phyloP scores from a whole-genome alignment of 2,888 invertebrate species.

The Eilema depressum region DNA sequence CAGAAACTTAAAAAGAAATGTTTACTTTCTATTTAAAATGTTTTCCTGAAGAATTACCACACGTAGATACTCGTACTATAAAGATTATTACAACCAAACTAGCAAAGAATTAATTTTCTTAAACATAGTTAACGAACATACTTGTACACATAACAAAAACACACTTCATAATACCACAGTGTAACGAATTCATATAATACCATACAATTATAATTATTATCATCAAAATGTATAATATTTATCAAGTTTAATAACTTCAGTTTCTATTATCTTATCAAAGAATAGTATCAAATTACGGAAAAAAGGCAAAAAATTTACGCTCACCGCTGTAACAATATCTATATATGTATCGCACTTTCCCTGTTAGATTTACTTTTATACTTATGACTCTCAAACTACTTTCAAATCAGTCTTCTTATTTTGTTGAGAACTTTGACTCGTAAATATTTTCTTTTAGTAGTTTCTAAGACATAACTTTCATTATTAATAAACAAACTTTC shows the following conservation, averaged over 20 bases:
- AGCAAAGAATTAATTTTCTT: too few relatives aligned
- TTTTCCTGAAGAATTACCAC: too few relatives aligned
- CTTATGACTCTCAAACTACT: neutral
- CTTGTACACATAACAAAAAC: too few relatives aligned
- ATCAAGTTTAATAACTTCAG: neutral
- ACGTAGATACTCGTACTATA: too few relatives aligned
- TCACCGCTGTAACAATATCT: neutral
- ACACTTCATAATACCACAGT: too few relatives aligned
- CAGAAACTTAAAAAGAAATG: too few relatives aligned
- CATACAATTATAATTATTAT: neutral
- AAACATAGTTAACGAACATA: neutral
- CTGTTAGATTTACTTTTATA: neutral
- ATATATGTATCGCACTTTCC: slow-evolving; percentile 2
- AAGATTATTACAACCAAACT: too few relatives aligned
- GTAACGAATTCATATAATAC: too few relatives aligned
- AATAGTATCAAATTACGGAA: neutral
- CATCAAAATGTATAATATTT: neutral
- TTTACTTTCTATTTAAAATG: too few relatives aligned
- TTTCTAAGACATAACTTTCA: slow-evolving; percentile 13
- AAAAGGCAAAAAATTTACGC: neutral
- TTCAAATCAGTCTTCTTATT: neutral
- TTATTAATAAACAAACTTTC: neutral
- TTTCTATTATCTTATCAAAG: neutral
- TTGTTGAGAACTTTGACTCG: neutral
- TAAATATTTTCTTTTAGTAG: neutral